Evolutionary conservation across 2,888 invertebrate genomes (phyloP), one percentile per base, ranked within the genome.

Genomic region (Harmothoe impar): DNA sequence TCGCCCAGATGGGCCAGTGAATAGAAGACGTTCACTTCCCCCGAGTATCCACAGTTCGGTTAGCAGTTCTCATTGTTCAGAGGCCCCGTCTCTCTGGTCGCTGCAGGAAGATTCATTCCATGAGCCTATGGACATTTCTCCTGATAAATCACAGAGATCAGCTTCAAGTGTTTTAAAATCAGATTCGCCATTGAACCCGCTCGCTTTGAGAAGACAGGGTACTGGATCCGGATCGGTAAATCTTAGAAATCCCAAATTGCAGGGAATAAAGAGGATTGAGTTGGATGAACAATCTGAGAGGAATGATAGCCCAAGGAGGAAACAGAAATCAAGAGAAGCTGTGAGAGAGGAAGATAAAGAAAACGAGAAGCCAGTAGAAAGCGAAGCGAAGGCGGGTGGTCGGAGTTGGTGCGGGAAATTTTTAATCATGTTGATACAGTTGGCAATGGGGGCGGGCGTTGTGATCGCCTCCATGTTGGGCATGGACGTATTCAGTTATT

Each of bases 61-160:
- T 1, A 51, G 51, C n/a, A 43, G 43, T 25, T 84, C 20, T 35
- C 51, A 23, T 33, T 15, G 51, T 31, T 84, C 51, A 1, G 51
- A 35, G 35, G 23, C 56, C 33, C 54, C 54, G 10, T 29, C 29
- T 86, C 56, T 86, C 15, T 86, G 86, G 86, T 86, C 86, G 0
- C 52, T 86, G 5, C 86, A 52, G 12, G 86, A 54, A n/a, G 56
- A 86, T n/a, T 29, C 29, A 12, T 20, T 29, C 7, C 54, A 52
- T 25, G 86, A 86, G 56, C 86, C 86, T 54, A 86, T 86, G 86
- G 86, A 86, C 86, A 86, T 86, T 29, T 86, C 86, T 15, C 86
- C 86, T 54, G 86, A 54, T 17, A 86, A 86, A 29, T n/a, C 86
- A 7, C 62, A 62, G 62, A 62, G 62, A 62, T 7, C n/a, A 78